These are phyloP conservation scores for Lateolabrax maculatus DNA, from an alignment of 2,797 vertebrate genomes.

Conservation along the genomic window DNA sequence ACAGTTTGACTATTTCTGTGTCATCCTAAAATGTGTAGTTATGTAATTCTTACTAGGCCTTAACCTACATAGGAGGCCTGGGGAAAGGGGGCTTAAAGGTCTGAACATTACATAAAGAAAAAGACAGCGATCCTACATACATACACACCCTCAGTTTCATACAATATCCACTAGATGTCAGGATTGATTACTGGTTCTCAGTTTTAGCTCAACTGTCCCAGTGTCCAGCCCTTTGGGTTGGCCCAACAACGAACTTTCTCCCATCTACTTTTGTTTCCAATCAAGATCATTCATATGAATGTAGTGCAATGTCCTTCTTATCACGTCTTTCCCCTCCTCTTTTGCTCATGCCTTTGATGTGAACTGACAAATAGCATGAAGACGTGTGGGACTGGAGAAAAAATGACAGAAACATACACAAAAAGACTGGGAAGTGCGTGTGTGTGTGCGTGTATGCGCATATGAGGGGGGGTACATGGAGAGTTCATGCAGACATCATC, in stretches of 20 bases:
- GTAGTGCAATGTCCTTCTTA: not conserved
- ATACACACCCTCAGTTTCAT: conserved; percentile 17
- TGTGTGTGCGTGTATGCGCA: not conserved
- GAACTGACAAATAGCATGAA: not conserved
- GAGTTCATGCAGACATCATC: conserved; percentile 59
- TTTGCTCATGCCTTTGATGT: not conserved
- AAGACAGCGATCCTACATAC: not conserved
- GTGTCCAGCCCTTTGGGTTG: conserved; percentile 21
- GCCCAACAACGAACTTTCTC: conserved; percentile 54
- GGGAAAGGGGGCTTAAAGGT: conserved; percentile 53
- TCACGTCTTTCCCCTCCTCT: not conserved
- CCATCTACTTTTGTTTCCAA: conserved; percentile 22
- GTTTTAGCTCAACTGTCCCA: not conserved
- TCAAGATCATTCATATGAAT: conserved; percentile 3
- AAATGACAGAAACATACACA: conserved; percentile 17
- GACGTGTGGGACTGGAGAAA: not conserved
- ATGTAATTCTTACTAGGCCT: conserved; percentile 56
- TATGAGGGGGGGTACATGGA: conserved; percentile 9
- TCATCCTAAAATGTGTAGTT: conserved; percentile 27
- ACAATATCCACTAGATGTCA: conserved; percentile 77
- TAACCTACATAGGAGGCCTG: conserved; percentile 56
- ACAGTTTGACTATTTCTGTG: not conserved
- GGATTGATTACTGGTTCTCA: conserved; percentile 38
- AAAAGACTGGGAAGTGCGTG: not conserved
- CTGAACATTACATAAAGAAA: conserved; percentile 64